Percentiles rank a stretch among this genome's conserved stretches.
Conservation (phyloP, 2,888 invertebrate genomes). For the Phalera bucephala region DNA sequence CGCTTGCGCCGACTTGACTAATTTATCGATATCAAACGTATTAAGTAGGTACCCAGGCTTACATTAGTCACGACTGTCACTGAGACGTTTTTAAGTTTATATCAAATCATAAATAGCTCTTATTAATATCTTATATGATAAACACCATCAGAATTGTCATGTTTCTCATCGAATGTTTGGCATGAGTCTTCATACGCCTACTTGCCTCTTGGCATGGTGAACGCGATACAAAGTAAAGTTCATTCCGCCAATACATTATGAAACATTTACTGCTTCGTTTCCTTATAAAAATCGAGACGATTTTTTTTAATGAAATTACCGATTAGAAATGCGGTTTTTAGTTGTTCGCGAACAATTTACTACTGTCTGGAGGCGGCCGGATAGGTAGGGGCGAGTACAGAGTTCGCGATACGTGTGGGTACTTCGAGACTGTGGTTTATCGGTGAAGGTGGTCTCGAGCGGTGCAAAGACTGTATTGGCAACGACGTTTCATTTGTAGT, state of each 20-base stretch:
- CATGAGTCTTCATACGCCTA: constrained; percentile 60
- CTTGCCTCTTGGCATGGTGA: constrained; percentile 51
- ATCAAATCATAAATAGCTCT: constrained; percentile 23
- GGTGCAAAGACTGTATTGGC: constrained; percentile 37
- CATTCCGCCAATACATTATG: constrained; percentile 46
- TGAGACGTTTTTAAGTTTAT: constrained; percentile 36
- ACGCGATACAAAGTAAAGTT: constrained; percentile 42
- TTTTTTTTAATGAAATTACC: constrained; percentile 4
- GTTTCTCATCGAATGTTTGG: constrained; percentile 56
- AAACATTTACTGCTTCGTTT: constrained; percentile 33
- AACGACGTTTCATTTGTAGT: constrained; percentile 59
- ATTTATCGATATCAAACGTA: constrained; percentile 23
- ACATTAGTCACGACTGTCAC: constrained; percentile 27
- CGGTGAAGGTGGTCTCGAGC: constrained; percentile 23
- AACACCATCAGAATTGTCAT: constrained; percentile 44
- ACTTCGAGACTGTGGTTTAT: constrained; percentile 9
- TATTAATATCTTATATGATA: constrained; percentile 36
- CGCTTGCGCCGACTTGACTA: constrained; percentile 26
- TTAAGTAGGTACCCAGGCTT: constrained; percentile 17
- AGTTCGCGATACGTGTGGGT: constrained; percentile 1
- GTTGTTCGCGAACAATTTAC: constrained; percentile 1
- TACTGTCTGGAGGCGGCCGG: constrained; percentile 1
- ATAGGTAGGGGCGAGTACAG: neutral
- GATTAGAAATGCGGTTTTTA: constrained; percentile 9
- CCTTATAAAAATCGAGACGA: constrained; percentile 11